phyloP scores from a whole-genome alignment of 2,797 vertebrate species.

The Malurus splendens region DNA sequence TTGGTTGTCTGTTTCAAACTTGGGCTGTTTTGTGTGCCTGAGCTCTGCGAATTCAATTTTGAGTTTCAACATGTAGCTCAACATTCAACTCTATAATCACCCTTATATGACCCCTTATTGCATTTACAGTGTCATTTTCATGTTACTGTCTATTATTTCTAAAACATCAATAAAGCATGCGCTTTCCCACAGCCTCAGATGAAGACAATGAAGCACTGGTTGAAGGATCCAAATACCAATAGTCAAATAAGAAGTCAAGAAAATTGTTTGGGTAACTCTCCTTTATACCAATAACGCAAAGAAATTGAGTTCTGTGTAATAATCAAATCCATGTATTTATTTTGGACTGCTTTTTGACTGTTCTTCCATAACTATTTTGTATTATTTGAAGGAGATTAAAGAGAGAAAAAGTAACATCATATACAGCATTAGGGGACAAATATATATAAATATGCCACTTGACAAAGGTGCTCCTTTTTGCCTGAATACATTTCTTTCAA shows the following conservation, averaged over 20 bases:
- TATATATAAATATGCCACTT: background rate
- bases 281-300: background rate
- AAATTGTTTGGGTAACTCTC: background rate
- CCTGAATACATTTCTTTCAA: background rate
- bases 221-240: background rate
- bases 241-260: background rate
- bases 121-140: background rate
- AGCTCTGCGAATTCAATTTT: background rate
- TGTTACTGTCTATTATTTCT: background rate
- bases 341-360: background rate
- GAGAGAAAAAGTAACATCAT: background rate
- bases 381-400: background rate
- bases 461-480: background rate
- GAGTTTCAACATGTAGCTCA: constrained; percentile 5
- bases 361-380: background rate
- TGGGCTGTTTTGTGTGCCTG: constrained; percentile 8
- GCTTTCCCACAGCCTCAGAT: background rate
- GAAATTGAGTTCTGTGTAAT: background rate
- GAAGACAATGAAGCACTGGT: background rate
- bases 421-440: background rate
- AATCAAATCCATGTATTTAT: background rate
- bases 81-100: background rate
- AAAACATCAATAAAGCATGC: background rate
- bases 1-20: constrained; percentile 4
- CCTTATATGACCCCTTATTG: background rate